Conservation (phyloP, 2,888 invertebrate species). For the Pyrrhia umbra region DNA sequence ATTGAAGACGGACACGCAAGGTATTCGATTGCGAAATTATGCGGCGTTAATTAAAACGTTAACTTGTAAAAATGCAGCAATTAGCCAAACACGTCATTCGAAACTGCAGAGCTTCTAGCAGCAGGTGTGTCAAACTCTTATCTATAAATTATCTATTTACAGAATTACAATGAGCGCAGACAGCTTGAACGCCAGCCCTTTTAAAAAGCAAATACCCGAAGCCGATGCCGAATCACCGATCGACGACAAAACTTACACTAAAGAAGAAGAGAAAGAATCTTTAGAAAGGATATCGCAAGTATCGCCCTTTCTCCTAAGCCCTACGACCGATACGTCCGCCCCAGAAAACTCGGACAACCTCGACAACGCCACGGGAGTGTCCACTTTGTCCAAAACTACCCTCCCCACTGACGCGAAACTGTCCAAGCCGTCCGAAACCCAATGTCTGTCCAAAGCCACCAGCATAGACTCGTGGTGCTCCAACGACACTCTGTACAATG, state of each 20-base stretch:
- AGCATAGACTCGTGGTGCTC: conserved; percentile 92
- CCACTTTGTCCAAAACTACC: conserved; percentile 87
- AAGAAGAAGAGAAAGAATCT: conserved; percentile 79
- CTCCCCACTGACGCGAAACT: conserved; percentile 87
- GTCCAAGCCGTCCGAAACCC: conserved; percentile 85
- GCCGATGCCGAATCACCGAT: conserved; percentile 69
- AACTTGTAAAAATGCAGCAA: conserved; percentile 33
- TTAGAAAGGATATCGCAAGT: conserved; percentile 84
- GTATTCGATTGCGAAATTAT: conserved; percentile 46
- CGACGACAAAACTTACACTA: conserved; percentile 81
- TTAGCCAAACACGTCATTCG: conserved; percentile 48
- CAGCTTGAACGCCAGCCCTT: conserved; percentile 84
- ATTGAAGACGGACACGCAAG: conserved; percentile 43
- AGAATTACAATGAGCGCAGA: conserved; percentile 88
- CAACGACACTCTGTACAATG: conserved; percentile 91
- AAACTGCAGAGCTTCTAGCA: conserved; percentile 37
- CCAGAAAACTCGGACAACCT: conserved; percentile 77
- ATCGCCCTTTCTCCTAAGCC: conserved; percentile 84
- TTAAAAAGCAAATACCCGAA: conserved; percentile 68
- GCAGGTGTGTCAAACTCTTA: conserved; percentile 49
- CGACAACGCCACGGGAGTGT: conserved; percentile 81
- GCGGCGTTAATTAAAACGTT: conserved; percentile 45
- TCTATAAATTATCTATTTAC: conserved; percentile 59
- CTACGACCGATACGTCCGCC: conserved; percentile 81
- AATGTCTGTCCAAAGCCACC: conserved; percentile 88